These are phyloP conservation scores for Laodelphax striatellus DNA, from an alignment of 1,140 invertebrate species.

Conservation along the genomic window DNA sequence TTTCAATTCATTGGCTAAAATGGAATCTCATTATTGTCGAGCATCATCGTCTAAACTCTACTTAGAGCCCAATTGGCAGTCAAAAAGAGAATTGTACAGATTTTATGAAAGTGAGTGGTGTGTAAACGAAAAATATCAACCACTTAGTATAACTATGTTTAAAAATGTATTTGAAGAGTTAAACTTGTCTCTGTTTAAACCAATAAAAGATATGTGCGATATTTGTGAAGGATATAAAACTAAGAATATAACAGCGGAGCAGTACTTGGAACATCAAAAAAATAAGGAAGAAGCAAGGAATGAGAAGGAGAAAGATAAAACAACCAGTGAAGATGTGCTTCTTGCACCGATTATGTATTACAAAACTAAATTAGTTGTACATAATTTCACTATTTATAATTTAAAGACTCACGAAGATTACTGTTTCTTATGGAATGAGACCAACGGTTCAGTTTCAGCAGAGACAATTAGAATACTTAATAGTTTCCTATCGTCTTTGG, in stretches of 20 bases:
- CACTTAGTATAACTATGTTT: constrained; percentile 7
- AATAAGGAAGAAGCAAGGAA: constrained; percentile 22
- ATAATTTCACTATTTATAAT: constrained; percentile 12
- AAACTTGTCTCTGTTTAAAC: constrained; percentile 25
- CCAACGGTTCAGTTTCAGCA: constrained; percentile 19
- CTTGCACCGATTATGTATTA: constrained; percentile 21
- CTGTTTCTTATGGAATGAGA: constrained; percentile 25
- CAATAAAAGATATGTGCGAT: constrained; percentile 31
- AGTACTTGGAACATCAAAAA: constrained; percentile 22
- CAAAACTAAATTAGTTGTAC: constrained; percentile 8
- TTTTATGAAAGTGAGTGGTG: constrained; percentile 12
- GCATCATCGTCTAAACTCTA: constrained; percentile 6
- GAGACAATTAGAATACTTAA: too few relatives aligned
- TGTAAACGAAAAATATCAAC: constrained; percentile 5
- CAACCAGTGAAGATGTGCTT: constrained; percentile 5
- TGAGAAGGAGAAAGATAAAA: constrained; percentile 22
- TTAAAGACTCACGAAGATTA: constrained; percentile 7
- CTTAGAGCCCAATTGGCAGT: constrained; percentile 10
- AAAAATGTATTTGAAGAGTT: constrained; percentile 22
- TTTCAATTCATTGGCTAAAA: constrained; percentile 1
- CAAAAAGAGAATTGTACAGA: constrained; percentile 4
- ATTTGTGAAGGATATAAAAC: constrained; percentile 25
- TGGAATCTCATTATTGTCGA: constrained; percentile 9
- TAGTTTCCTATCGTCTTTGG: too few relatives aligned
- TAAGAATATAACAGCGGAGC: constrained; percentile 25